A percentile compares a stretch with the other conserved stretches of the same genome.
These are phyloP conservation scores for Limenitis camilla DNA, from an alignment of 2,888 invertebrate genomes.

Conservation along the genomic window DNA sequence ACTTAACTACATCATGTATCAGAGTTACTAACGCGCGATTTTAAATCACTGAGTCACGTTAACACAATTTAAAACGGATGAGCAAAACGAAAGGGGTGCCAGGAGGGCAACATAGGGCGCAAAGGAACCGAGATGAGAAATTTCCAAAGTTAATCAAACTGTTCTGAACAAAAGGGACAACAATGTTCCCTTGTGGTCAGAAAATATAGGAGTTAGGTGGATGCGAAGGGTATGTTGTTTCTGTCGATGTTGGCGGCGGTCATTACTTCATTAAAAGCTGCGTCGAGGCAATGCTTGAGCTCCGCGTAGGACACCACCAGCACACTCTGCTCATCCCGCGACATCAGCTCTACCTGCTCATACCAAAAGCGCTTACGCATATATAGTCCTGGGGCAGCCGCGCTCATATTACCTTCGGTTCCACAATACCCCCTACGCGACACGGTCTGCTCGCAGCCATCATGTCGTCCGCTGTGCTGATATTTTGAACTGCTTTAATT, in stretches of 20 bases:
- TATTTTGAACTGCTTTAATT: no score
- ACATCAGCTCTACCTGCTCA: constrained; percentile 90
- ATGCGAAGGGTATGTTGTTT: constrained; percentile 14
- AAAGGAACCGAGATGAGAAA: background rate
- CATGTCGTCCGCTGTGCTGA: no score
- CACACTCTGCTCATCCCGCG: constrained; percentile 96
- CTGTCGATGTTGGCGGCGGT: constrained; percentile 43
- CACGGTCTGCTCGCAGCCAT: background rate
- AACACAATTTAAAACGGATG: no score
- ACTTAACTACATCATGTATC: background rate
- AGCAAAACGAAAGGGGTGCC: background rate
- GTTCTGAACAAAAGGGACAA: background rate
- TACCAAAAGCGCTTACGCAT: background rate
- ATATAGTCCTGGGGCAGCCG: background rate
- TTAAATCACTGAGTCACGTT: background rate
- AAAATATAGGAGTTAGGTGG: constrained; percentile 4
- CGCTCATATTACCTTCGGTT: background rate
- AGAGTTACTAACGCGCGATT: background rate
- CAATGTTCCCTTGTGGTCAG: background rate
- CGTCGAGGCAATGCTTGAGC: constrained; percentile 94
- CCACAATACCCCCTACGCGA: background rate
- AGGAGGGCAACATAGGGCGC: background rate
- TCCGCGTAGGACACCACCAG: constrained; percentile 96
- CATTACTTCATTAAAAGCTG: constrained; percentile 89
- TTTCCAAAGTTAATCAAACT: background rate